Percentiles rank a stretch among this genome's conserved stretches.
phyloP scores from a whole-genome alignment of 2,888 invertebrate genomes.

The Temnothorax rugatulus region DNA sequence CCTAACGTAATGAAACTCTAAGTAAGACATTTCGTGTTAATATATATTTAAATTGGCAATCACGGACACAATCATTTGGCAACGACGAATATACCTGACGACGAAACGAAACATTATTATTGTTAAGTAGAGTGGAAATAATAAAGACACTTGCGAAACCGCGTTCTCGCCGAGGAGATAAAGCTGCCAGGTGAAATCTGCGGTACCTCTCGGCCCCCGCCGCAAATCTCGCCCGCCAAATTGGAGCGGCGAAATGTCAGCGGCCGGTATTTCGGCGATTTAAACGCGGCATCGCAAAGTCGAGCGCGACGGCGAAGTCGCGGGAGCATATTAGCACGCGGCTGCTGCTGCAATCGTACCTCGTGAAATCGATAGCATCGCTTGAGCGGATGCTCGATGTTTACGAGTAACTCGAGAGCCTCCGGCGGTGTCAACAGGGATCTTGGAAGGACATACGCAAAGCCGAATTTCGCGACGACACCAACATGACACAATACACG shows the following conservation, averaged over 20 bases:
- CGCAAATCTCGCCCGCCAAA: background rate
- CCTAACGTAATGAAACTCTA: background rate
- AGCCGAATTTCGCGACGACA: background rate
- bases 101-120: background rate
- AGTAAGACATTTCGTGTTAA: background rate
- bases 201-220: no score
- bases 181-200: background rate
- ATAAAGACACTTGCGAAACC: no score
- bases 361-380: slow-evolving; percentile 44
- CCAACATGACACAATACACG: background rate
- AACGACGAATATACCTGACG: background rate
- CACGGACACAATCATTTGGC: background rate
- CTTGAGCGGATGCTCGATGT: slow-evolving; percentile 4
- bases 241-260: slow-evolving; percentile 18
- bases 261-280: slow-evolving; percentile 27
- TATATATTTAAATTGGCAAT: background rate
- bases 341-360: slow-evolving; percentile 30
- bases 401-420: background rate
- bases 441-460: background rate
- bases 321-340: slow-evolving; percentile 19
- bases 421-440: background rate
- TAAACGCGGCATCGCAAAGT: background rate
- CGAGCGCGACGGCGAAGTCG: slow-evolving; percentile 25
- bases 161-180: no score
- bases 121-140: no score